A percentile compares a stretch with the other conserved stretches of the same genome.
These are phyloP conservation scores for Boleophthalmus pectinirostris DNA, from an alignment of 2,113 vertebrate species.

Conservation along the genomic window DNA sequence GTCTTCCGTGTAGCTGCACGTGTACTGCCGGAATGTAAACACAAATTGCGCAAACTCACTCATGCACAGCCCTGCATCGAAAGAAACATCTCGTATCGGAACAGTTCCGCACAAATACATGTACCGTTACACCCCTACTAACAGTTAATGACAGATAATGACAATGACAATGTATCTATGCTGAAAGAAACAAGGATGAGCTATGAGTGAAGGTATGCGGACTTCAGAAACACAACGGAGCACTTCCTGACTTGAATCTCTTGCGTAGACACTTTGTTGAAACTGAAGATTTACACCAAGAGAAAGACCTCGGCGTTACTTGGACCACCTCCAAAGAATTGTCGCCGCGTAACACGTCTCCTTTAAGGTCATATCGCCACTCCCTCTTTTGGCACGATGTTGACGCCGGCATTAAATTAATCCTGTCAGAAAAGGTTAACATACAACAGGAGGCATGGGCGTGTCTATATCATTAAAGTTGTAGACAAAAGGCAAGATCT, in stretches of 20 bases:
- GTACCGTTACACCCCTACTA: no score
- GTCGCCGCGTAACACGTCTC: background rate
- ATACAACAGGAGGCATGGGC: conserved; percentile 19
- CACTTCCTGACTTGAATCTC: background rate
- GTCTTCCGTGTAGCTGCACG: no score
- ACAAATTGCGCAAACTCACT: no score
- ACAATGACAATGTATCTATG: no score
- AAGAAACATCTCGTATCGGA: no score
- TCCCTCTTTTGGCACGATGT: conserved; percentile 44
- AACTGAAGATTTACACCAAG: background rate
- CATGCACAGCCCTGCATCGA: no score
- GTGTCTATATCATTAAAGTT: conserved; percentile 18
- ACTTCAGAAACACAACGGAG: background rate
- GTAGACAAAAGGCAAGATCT: conserved; percentile 3
- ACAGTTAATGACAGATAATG: no score
- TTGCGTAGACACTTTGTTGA: background rate
- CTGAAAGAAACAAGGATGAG: no score
- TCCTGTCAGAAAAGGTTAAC: conserved; percentile 49
- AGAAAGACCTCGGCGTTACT: background rate
- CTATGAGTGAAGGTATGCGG: background rate
- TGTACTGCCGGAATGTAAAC: no score
- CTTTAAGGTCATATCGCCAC: conserved; percentile 4
- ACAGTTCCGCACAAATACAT: no score
- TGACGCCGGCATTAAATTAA: conserved; percentile 55
- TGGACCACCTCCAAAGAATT: background rate